phyloP scores from a whole-genome alignment of 2,797 vertebrate genomes.

The Epinephelus coioides region DNA sequence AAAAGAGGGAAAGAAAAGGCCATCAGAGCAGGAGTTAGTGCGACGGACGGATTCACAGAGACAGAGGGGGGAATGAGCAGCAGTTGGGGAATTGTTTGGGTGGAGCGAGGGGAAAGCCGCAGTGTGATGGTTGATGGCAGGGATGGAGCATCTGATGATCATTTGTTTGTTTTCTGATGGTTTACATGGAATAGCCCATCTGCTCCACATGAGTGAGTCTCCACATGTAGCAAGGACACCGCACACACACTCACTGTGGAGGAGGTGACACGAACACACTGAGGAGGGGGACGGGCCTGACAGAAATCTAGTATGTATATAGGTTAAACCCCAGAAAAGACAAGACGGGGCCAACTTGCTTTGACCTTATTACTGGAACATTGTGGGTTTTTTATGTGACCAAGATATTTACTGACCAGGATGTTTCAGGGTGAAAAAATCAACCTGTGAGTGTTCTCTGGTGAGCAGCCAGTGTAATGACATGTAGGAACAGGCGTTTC shows the following conservation, averaged over 20 bases:
- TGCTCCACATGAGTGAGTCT: conserved; percentile 49
- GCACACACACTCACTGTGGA: conserved; percentile 9
- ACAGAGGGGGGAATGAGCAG: conserved; percentile 26
- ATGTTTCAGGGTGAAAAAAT: too few relatives aligned
- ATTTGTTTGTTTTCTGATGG: conserved; percentile 60
- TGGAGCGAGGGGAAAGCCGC: conserved; percentile 35
- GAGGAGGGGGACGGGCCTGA: conserved; percentile 1
- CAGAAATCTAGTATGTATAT: background rate
- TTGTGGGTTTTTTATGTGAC: background rate
- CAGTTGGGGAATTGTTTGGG: conserved; percentile 49
- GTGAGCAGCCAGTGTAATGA: too few relatives aligned
- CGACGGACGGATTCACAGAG: conserved; percentile 22
- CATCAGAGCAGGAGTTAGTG: conserved; percentile 15
- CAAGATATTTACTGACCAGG: background rate
- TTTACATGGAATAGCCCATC: conserved; percentile 66
- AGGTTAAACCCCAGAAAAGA: background rate
- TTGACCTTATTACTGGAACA: conserved; percentile 2
- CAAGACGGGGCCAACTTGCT: background rate
- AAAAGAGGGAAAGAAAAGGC: background rate
- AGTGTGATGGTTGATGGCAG: conserved; percentile 22
- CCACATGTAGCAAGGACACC: conserved; percentile 51
- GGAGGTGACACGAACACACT: background rate
- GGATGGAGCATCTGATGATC: conserved; percentile 48
- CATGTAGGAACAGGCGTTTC: too few relatives aligned
- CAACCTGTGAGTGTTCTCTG: too few relatives aligned